Base-by-base conservation (phyloP, 2,888 invertebrate species). In the Microplitis deprimator region DNA sequence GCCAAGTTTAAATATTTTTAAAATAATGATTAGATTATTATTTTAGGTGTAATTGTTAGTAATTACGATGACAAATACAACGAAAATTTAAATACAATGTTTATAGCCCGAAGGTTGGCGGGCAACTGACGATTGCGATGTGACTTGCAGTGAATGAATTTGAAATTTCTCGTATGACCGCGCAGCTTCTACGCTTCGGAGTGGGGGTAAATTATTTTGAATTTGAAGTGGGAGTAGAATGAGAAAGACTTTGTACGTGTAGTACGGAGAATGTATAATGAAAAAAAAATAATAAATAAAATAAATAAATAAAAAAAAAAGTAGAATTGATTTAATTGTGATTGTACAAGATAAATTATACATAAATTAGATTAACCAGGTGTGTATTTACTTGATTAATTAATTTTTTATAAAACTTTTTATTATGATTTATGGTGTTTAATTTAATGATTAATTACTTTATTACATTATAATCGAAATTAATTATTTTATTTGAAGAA, bases 61-160 rank as follows among this genome's bases (percentile, higher is more conserved):
- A 50, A 13, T 29, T 4, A 60, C n/a, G 6, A 60, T 60, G 6
- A 29, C 29, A 29, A 29, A 29, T 29, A 29, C 29, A 29, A 29
- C 29, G 29, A 29, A 29, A 29, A 29, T 29, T 29, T 29, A 29
- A 29, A 29, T 29, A 29, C 29, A 4, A 17, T 5, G 17, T 38
- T 29, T 39, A 38, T 50, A 6, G 38, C 17, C 68, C 60, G 80
- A 68, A 61, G 40, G 75, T 72, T 75, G 77, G 60, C 71, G 80
- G 75, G 77, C 80, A 72, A 85, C 85, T 82, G 85, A 81, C 83
- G 80, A 76, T 73, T 77, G 70, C 79, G 79, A 77, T 77, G 77
- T 65, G 81, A 78, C 79, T 76, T 80, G 80, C 50, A 82, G 82
- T 85, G 85, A 85, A 85, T 85, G 85, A 85, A 85, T 85, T 82